Evolutionary conservation across 2,888 invertebrate species (phyloP).

Genomic region (Parnassius smintheus): DNA sequence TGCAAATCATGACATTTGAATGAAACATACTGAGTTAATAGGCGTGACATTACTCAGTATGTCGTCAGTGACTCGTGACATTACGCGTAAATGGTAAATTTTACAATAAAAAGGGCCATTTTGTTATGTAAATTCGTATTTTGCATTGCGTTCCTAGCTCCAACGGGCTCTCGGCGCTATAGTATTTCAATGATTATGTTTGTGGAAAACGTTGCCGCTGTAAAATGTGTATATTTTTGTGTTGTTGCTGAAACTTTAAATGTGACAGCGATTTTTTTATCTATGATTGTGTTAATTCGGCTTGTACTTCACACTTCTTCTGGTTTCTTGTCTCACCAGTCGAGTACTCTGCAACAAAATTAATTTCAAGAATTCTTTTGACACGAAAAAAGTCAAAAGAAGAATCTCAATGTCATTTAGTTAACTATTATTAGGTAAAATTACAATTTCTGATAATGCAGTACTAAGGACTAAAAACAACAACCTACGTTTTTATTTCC

Average conservation of each 20-base stretch:
- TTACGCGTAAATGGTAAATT: slow-evolving; percentile 13
- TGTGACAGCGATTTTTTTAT: background rate
- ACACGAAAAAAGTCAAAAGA: no score
- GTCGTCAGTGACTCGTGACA: slow-evolving; percentile 4
- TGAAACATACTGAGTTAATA: slow-evolving; percentile 11
- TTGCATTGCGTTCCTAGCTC: slow-evolving; percentile 10
- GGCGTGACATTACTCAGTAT: background rate
- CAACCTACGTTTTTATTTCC: no score
- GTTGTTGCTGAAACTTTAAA: background rate
- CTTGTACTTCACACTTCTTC: no score
- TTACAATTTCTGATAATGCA: no score
- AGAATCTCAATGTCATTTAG: no score
- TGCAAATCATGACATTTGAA: slow-evolving; percentile 10
- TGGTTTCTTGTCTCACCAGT: no score
- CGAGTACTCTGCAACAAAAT: no score
- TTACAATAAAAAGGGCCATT: slow-evolving; percentile 18
- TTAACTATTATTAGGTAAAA: no score
- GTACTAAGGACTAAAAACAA: no score
- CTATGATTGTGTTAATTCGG: no score
- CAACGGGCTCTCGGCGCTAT: slow-evolving; percentile 8
- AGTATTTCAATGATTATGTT: slow-evolving; percentile 10
- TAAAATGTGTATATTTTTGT: background rate
- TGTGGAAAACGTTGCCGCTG: background rate
- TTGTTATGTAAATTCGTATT: slow-evolving; percentile 21
- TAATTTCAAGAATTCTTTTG: no score